phyloP scores from a whole-genome alignment of 1,140 invertebrate species.

The Latrodectus geometricus region DNA sequence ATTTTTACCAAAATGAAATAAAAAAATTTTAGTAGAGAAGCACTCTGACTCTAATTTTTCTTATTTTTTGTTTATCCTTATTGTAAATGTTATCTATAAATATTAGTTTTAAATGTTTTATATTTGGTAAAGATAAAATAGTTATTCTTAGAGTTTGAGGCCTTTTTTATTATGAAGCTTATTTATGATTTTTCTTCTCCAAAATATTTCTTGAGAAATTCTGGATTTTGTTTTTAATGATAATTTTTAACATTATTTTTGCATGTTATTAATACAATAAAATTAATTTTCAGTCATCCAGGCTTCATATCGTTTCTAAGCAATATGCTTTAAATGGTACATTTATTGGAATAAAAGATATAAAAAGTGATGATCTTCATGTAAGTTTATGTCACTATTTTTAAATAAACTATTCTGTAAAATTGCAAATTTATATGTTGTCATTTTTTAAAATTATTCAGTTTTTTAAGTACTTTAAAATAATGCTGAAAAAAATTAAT shows the following conservation, averaged over 20 bases:
- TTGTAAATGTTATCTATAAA: too few species aligned
- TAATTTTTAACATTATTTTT: not conserved
- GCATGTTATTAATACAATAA: not conserved
- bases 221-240: not conserved
- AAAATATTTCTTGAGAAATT: not conserved
- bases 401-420: not conserved
- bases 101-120: too few species aligned
- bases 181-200: not conserved
- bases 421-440: not conserved
- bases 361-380: constrained; percentile 62
- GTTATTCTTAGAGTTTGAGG: not conserved
- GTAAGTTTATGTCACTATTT: constrained; percentile 20
- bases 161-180: not conserved
- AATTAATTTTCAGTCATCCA: constrained; percentile 22
- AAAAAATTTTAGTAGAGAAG: too few species aligned
- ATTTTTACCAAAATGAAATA: too few species aligned
- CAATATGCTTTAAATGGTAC: constrained; percentile 65
- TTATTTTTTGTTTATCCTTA: too few species aligned
- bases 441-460: too few species aligned
- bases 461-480: too few species aligned
- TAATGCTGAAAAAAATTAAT: too few species aligned
- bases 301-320: constrained; percentile 32
- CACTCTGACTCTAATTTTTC: too few species aligned
- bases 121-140: too few species aligned
- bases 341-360: constrained; percentile 67